phyloP scores from a whole-genome alignment of 2,797 vertebrate genomes.

The Sitta carolinensis region DNA sequence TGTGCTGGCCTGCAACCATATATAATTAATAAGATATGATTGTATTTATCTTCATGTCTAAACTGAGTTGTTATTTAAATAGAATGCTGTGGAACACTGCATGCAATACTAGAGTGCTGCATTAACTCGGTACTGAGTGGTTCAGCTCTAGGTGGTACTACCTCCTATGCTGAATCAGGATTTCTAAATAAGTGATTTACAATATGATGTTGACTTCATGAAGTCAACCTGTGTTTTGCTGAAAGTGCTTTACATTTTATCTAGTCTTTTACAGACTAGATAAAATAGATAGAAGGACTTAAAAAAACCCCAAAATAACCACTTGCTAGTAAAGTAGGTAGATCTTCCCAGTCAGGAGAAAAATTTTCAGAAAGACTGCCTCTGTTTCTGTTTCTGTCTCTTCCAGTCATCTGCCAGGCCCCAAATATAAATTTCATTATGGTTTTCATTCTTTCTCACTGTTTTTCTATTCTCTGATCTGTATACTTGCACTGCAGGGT shows the following conservation, averaged over 20 bases:
- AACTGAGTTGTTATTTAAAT: not conserved
- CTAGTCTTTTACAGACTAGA: not conserved
- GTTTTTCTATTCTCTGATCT: not conserved
- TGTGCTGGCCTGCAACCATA: not conserved
- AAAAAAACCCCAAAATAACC: accelerated
- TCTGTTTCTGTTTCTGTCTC: not conserved
- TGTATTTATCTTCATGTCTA: not conserved
- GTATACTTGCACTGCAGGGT: not conserved
- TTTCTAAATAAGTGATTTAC: not conserved
- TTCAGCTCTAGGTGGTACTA: not conserved
- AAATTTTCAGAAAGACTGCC: not conserved
- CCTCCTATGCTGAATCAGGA: not conserved
- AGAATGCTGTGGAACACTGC: not conserved
- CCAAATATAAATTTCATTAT: not conserved
- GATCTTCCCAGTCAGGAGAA: not conserved
- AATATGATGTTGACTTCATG: not conserved
- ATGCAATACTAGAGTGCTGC: not conserved
- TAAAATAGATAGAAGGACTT: not conserved
- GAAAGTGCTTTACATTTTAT: not conserved
- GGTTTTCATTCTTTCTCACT: not conserved
- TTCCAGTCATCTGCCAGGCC: not conserved
- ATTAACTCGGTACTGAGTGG: not conserved
- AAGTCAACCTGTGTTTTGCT: not conserved
- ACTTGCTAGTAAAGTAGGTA: not conserved
- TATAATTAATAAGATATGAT: not conserved